phyloP scores from a whole-genome alignment of 1,140 invertebrate species.

The Trichomalopsis sarcophagae region DNA sequence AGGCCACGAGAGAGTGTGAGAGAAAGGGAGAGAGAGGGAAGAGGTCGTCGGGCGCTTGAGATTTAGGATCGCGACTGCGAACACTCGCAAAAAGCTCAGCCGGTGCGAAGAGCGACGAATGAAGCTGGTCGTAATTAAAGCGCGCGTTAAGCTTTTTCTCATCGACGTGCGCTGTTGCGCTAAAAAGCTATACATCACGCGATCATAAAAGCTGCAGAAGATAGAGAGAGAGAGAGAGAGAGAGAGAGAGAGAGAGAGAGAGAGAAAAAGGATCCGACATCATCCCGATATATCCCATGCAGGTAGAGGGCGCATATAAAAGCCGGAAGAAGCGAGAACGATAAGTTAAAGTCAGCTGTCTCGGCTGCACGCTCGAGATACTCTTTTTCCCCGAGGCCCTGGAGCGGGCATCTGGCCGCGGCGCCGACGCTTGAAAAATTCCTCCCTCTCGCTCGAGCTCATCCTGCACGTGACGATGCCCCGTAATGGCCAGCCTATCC shows the following conservation, averaged over 20 bases:
- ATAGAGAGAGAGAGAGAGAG: too few relatives aligned
- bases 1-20: background rate
- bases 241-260: too few relatives aligned
- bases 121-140: too few relatives aligned
- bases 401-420: background rate
- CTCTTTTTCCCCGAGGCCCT: too few relatives aligned
- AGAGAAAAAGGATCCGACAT: too few relatives aligned
- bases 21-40: background rate
- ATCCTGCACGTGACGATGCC: conserved; percentile 1
- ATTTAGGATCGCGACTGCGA: background rate
- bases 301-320: background rate
- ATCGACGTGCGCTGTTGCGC: too few relatives aligned
- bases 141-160: too few relatives aligned
- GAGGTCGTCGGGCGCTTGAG: background rate
- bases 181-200: too few relatives aligned
- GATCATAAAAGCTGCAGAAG: too few relatives aligned
- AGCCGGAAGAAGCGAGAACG: background rate
- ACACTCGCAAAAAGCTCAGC: background rate
- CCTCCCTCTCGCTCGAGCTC: background rate
- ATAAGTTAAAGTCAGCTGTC: conserved; percentile 1
- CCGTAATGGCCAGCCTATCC: background rate
- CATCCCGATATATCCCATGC: too few relatives aligned
- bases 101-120: background rate
- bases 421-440: background rate
- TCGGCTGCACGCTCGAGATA: background rate